Conservation (phyloP, 2,113 vertebrate species). For the Benitochromis conjunctus region DNA sequence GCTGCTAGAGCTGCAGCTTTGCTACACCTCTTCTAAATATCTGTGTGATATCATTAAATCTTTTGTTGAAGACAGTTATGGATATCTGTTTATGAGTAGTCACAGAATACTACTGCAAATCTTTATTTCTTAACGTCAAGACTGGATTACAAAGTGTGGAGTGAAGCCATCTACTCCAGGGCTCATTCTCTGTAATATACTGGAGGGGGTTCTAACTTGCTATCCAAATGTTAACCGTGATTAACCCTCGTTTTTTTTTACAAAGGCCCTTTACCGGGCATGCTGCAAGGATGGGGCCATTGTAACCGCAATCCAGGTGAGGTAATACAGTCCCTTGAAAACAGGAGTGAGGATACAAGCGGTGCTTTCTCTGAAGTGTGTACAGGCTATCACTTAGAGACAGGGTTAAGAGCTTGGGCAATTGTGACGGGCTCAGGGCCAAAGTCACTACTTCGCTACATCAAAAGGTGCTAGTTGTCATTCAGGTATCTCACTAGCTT, state of each 20-base stretch:
- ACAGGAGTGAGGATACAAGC: neutral
- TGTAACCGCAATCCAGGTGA: neutral
- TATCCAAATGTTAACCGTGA: neutral
- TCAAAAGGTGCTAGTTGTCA: neutral
- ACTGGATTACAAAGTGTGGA: neutral
- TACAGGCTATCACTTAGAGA: neutral
- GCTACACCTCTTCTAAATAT: neutral
- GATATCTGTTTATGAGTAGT: neutral
- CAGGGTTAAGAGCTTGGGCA: neutral
- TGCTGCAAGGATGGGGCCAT: neutral
- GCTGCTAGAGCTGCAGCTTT: neutral
- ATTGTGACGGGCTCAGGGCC: neutral
- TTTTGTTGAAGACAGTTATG: neutral
- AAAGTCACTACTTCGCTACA: neutral
- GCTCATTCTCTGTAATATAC: neutral
- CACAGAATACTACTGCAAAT: neutral
- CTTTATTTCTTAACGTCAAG: neutral
- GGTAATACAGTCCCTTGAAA: neutral
- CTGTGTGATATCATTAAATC: neutral
- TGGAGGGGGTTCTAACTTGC: neutral
- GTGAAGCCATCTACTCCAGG: neutral
- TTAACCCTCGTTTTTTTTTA: neutral
- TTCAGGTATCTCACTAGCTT: neutral
- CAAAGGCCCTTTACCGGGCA: neutral
- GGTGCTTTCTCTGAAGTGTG: fast-evolving